Evolutionary conservation across 30 jellyfish, hydroid and myxozoan genomes (phyloP).

Genomic region (Rhopilema esculentum): DNA sequence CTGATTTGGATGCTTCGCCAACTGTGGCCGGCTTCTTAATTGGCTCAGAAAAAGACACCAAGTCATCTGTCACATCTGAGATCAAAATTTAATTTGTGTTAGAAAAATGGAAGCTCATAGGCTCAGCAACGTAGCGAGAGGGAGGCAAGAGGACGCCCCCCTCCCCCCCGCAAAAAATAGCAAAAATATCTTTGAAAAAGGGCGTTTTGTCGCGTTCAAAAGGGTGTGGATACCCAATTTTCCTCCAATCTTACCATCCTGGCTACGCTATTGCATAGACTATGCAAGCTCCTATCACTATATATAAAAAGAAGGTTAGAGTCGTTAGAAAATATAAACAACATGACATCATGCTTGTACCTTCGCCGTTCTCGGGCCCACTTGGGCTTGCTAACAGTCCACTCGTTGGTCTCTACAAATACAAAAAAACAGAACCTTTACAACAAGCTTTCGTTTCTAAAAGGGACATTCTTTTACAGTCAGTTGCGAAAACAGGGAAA

Average conservation of each 20-base stretch:
- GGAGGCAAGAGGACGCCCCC: too few relatives aligned
- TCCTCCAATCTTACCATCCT: too few relatives aligned
- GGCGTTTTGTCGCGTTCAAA: neutral
- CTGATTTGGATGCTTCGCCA: slow-evolving; percentile 75
- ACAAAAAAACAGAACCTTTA: neutral
- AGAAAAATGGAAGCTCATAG: too few relatives aligned
- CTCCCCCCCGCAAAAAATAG: too few relatives aligned
- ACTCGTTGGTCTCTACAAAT: slow-evolving; percentile 76
- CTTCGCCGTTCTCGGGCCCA: slow-evolving; percentile 10
- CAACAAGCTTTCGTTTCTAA: neutral
- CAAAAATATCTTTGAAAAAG: neutral
- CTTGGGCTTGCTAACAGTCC: slow-evolving; percentile 62
- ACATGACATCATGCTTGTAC: neutral
- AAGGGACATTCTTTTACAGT: neutral
- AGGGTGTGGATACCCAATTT: neutral
- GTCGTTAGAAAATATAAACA: neutral
- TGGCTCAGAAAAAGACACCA: slow-evolving; percentile 68
- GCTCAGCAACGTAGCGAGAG: too few relatives aligned
- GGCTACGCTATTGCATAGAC: too few relatives aligned
- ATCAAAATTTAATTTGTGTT: neutral
- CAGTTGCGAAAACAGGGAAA: too few relatives aligned
- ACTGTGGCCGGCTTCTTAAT: slow-evolving; percentile 84
- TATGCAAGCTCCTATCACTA: too few relatives aligned
- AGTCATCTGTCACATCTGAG: slow-evolving; percentile 39
- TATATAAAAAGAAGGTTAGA: too few relatives aligned